These are phyloP conservation scores for Drosophila littoralis DNA, from an alignment of 1,140 invertebrate species.

Conservation along the genomic window DNA sequence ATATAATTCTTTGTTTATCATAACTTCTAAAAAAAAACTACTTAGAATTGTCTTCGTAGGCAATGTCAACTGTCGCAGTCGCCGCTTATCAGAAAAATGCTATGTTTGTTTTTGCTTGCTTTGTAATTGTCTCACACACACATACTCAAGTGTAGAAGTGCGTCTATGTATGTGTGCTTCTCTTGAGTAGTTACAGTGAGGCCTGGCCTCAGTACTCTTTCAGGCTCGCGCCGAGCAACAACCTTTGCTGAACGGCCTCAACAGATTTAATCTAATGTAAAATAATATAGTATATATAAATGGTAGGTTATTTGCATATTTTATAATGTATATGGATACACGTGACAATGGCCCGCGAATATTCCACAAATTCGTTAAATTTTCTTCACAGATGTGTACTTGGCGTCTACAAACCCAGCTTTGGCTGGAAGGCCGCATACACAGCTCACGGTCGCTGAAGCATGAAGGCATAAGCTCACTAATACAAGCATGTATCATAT, in stretches of 20 bases:
- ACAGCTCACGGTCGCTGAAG: not conserved
- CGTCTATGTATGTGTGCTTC: not conserved
- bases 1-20: constrained; percentile 28
- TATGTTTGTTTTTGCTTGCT: constrained; percentile 41
- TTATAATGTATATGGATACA: too few species aligned
- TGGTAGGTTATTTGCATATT: too few species aligned
- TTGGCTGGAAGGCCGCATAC: constrained; percentile 5
- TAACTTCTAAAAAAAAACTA: constrained; percentile 11
- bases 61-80: constrained; percentile 13
- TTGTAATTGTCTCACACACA: constrained; percentile 21
- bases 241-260: not conserved
- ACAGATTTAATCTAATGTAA: too few species aligned
- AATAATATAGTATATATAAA: not conserved
- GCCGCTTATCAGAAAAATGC: constrained; percentile 46
- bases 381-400: not conserved
- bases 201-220: constrained; percentile 3
- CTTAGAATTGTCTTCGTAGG: constrained; percentile 22
- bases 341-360: too few species aligned
- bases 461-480: not conserved
- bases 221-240: not conserved
- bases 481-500: not conserved
- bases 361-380: not conserved
- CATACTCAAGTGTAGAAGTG: not conserved
- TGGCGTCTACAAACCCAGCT: constrained; percentile 1
- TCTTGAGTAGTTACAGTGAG: constrained; percentile 1